Percentiles rank a stretch among this genome's conserved stretches.
Conservation (phyloP, 2,888 invertebrate genomes). For the Drosophila recens region DNA sequence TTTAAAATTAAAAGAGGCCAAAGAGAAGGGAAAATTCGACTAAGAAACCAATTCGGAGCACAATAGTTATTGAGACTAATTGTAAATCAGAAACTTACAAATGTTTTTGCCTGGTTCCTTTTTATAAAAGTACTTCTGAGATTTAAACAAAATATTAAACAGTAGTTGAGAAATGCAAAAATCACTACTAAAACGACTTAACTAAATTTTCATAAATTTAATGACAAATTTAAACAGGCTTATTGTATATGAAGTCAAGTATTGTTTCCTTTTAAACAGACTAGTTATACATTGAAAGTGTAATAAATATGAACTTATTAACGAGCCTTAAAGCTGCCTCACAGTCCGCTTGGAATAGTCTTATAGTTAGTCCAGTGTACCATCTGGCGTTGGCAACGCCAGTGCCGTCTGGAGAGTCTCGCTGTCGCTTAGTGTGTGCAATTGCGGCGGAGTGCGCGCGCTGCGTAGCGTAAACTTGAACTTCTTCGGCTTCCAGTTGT, state of each 20-base stretch:
- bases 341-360: not conserved
- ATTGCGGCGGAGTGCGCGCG: slow-evolving; percentile 55
- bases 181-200: no score
- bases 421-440: slow-evolving; percentile 71
- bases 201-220: not conserved
- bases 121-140: no score
- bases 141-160: no score
- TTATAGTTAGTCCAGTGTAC: slow-evolving; percentile 54
- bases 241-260: slow-evolving; percentile 3
- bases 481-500: slow-evolving; percentile 90
- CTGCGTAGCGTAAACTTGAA: slow-evolving; percentile 86
- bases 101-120: no score
- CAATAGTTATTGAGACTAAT: not conserved
- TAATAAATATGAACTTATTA: slow-evolving; percentile 41
- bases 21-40: no score
- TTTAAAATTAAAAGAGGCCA: no score
- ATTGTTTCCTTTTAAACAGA: slow-evolving; percentile 3
- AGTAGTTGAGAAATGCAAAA: no score
- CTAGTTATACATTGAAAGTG: slow-evolving; percentile 21
- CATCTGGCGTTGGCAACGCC: slow-evolving; percentile 71
- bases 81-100: no score
- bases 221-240: slow-evolving; percentile 23
- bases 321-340: slow-evolving; percentile 19
- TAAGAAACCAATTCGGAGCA: no score
- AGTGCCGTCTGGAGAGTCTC: slow-evolving; percentile 72